Evolutionary conservation across 1,140 invertebrate species (phyloP).

Genomic region (Nylanderia fulva): DNA sequence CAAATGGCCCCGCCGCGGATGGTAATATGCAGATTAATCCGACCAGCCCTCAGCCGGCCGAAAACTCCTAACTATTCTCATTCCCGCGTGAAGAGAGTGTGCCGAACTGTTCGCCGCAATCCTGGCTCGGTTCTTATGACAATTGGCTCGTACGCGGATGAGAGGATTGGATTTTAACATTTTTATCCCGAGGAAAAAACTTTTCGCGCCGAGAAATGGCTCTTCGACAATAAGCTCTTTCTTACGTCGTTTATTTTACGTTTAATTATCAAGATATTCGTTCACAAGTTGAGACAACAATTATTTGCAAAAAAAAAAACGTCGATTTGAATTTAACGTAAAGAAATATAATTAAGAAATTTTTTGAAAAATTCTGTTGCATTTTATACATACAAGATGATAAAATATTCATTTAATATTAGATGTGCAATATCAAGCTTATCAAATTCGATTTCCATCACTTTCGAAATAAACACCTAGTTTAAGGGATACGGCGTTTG

Average conservation of each 20-base stretch:
- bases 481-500: constrained; percentile 35
- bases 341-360: background rate
- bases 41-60: constrained; percentile 34
- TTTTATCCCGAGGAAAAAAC: constrained; percentile 9
- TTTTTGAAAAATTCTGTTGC: background rate
- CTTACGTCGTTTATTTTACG: background rate
- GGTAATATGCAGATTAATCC: constrained; percentile 69
- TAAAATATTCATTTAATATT: background rate
- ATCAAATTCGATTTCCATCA: constrained; percentile 13
- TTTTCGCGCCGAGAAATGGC: constrained; percentile 6
- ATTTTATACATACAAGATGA: background rate
- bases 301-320: background rate
- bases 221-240: background rate
- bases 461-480: constrained; percentile 44
- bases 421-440: background rate
- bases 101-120: constrained; percentile 46
- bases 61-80: constrained; percentile 66
- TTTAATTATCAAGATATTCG: constrained; percentile 5
- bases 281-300: background rate
- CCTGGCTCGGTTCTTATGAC: constrained; percentile 29
- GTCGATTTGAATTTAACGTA: background rate
- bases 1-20: constrained; percentile 60
- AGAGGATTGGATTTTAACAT: constrained; percentile 21
- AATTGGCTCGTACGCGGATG: constrained; percentile 18
- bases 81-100: background rate